Conservation (phyloP, 2,888 invertebrate species). For the Leptura quadrifasciata region DNA sequence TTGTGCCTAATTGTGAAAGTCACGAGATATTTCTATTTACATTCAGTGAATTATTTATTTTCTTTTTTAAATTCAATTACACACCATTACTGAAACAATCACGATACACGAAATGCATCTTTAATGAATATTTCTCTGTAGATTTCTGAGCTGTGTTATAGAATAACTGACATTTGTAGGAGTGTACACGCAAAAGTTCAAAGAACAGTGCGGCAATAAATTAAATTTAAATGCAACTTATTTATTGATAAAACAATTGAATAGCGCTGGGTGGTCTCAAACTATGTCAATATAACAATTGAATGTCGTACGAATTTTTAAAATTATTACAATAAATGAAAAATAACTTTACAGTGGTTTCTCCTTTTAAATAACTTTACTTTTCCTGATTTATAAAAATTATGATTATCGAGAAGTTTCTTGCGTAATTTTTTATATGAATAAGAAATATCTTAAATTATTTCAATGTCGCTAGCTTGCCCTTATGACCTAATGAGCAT, state of each 20-base stretch:
- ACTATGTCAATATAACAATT: constrained; percentile 53
- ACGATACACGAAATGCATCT: constrained; percentile 7
- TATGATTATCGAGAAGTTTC: too few species aligned
- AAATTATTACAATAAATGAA: neutral
- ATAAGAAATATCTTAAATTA: neutral
- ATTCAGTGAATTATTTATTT: neutral
- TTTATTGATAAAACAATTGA: constrained; percentile 54
- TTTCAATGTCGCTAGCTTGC: too few species aligned
- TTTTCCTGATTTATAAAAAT: neutral
- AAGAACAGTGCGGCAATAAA: constrained; percentile 43
- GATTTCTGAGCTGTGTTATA: neutral
- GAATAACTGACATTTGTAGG: constrained; percentile 38
- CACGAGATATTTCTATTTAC: neutral
- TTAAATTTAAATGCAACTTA: constrained; percentile 47
- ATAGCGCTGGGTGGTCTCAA: constrained; percentile 51
- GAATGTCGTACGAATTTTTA: constrained; percentile 49
- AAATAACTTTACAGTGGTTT: neutral
- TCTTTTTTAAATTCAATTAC: neutral
- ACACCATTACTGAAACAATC: neutral
- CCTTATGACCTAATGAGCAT: too few species aligned
- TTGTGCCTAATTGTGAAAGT: neutral
- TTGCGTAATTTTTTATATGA: too few species aligned
- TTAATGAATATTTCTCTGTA: neutral
- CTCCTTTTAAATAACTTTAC: neutral
- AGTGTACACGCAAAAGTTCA: constrained; percentile 50